Base-by-base conservation (phyloP, 2,888 invertebrate species). In the Papilio elwesi region DNA sequence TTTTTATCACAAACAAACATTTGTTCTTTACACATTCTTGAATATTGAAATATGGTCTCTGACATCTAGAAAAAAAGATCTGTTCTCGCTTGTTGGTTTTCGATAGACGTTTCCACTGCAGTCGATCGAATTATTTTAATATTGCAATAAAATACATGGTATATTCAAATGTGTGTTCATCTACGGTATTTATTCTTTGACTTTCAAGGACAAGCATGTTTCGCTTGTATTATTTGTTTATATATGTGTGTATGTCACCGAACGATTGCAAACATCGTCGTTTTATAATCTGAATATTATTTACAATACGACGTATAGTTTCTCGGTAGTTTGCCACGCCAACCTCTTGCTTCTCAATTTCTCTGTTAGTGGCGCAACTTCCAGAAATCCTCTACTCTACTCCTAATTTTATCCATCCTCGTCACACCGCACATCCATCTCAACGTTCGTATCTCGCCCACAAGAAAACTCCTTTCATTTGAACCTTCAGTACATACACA, bases 1-100 rank as follows among this genome's bases (percentile, higher is more conserved):
- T 66, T 57, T 59, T 57, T 51, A 71, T 57, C 55, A 55, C 51
- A 71, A 49, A 71, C 49, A 70, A 64, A 64, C 38, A 49, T 64
- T 64, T 64, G n/a, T 64, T 64, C 64, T 64, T 64, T 26, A 49
- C 48, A 64, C 36, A 26, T 9, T 64, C 16, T 12, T 16, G 9
- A 9, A 15, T 11, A 62, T 62, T 62, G 59, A 10, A 62, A 43
- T 62, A 43, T 43, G 6, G 43, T 13, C 43, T 10, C 15, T 43
- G 13, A 10, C 13, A 2, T 0, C 10, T 43, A 10, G 9, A 1
- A 6, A 62, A n/a, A 5, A 62, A 62, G 59, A 38, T 62, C 43
- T 62, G 9, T 15, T 43, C 43, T 59, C 38, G 38, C n/a, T 59
- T 9, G n/a, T n/a, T 5, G n/a, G 8, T n/a, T 59, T 59, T 38